Percentiles rank a stretch among this genome's conserved stretches.
Conservation (phyloP, 2,797 vertebrate species). For the Poeciliopsis paucimaculata region DNA sequence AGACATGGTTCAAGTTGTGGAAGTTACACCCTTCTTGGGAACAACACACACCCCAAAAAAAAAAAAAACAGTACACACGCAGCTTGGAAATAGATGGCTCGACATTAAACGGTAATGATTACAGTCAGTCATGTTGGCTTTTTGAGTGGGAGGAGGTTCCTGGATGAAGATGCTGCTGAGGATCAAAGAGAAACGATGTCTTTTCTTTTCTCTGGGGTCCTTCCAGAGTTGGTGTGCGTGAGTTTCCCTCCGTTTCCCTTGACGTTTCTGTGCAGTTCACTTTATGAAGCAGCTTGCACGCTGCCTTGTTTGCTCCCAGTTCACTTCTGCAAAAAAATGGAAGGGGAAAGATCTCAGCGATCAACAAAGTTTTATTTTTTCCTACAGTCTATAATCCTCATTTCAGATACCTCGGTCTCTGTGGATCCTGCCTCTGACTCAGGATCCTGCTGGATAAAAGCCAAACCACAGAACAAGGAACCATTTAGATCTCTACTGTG, state of each 20-base stretch:
- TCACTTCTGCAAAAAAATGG: slow-evolving; percentile 60
- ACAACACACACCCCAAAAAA: slow-evolving; percentile 49
- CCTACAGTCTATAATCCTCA: slow-evolving; percentile 6
- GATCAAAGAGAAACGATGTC: slow-evolving; percentile 1
- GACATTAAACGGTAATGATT: slow-evolving; percentile 12
- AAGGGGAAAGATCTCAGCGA: slow-evolving; percentile 5
- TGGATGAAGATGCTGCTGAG: slow-evolving; percentile 15
- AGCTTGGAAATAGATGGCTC: slow-evolving; percentile 5
- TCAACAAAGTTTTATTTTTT: background rate
- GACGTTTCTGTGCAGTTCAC: slow-evolving; percentile 30
- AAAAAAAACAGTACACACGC: slow-evolving; percentile 43
- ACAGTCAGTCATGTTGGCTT: slow-evolving; percentile 14
- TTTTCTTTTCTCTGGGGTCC: slow-evolving; percentile 7
- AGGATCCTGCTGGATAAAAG: slow-evolving; percentile 55
- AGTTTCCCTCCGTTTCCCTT: slow-evolving; percentile 16
- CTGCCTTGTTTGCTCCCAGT: slow-evolving; percentile 17
- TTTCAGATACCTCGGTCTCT: slow-evolving; percentile 45
- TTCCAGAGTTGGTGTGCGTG: slow-evolving; percentile 8
- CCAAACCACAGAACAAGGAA: slow-evolving; percentile 17
- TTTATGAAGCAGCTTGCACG: slow-evolving; percentile 24
- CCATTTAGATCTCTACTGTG: slow-evolving; percentile 6
- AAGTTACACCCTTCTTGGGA: slow-evolving; percentile 43
- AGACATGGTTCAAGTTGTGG: slow-evolving; percentile 3
- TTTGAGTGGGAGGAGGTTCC: background rate
- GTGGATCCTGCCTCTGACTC: slow-evolving; percentile 56